Percentiles rank a stretch among this genome's conserved stretches.
Evolutionary conservation across 2,113 vertebrate species (phyloP).

Genomic region (Muntiacus muntjak): DNA sequence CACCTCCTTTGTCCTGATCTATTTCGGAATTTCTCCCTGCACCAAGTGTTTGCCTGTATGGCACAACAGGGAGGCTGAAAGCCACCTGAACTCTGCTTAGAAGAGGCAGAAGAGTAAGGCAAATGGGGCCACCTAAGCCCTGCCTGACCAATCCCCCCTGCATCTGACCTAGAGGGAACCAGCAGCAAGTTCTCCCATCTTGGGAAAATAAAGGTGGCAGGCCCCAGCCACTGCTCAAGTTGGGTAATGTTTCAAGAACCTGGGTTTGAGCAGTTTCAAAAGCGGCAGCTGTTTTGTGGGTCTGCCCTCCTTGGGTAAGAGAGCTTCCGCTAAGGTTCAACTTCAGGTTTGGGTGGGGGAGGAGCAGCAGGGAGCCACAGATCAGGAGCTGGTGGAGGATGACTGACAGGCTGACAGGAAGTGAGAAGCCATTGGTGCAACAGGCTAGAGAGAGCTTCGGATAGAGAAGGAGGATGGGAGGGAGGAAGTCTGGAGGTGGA

Average conservation of each 20-base stretch:
- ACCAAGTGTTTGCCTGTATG: neutral
- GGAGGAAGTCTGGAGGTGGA: neutral
- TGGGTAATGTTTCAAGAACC: neutral
- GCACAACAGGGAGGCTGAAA: neutral
- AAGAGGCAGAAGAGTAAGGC: neutral
- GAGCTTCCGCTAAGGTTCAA: conserved; percentile 19
- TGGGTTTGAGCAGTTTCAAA: conserved; percentile 38
- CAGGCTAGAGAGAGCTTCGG: neutral
- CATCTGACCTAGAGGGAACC: neutral
- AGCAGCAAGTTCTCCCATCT: neutral
- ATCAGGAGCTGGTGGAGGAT: neutral
- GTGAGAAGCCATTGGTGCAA: neutral
- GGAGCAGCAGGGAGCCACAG: neutral
- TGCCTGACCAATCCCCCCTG: neutral
- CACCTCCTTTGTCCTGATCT: neutral
- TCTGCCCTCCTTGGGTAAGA: neutral
- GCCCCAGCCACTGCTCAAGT: neutral
- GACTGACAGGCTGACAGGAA: neutral
- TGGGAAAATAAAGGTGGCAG: neutral
- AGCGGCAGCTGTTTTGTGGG: conserved; percentile 10
- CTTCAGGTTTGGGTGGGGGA: conserved; percentile 25
- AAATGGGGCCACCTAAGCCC: neutral
- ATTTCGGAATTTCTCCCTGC: neutral
- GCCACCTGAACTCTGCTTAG: neutral
- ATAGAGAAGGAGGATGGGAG: neutral